These are phyloP conservation scores for Drosophila ficusphila DNA, from an alignment of 1,140 invertebrate genomes.

Conservation along the genomic window DNA sequence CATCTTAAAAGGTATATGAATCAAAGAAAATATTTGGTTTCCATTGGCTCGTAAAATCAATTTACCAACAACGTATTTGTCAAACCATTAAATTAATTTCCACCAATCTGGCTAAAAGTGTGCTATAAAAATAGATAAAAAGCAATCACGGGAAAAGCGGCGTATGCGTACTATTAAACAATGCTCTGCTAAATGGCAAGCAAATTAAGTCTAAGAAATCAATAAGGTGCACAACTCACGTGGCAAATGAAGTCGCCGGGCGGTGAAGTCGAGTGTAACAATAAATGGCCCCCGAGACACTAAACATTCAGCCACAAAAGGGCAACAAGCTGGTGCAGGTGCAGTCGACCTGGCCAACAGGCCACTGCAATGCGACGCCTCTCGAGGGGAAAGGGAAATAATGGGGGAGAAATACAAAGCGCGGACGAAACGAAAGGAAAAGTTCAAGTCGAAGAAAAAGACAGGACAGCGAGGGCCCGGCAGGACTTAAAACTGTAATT, in stretches of 20 bases:
- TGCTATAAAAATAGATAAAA: conserved; percentile 6
- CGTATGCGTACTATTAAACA: conserved; percentile 33
- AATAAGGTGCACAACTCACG: conserved; percentile 42
- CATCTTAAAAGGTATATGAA: too few species aligned
- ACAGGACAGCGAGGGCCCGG: conserved; percentile 24
- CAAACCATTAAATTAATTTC: background rate
- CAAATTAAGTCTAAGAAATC: conserved; percentile 60
- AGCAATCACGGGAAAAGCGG: background rate
- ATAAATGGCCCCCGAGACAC: conserved; percentile 60
- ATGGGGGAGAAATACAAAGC: background rate
- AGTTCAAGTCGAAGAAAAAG: conserved; percentile 44
- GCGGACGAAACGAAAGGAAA: conserved; percentile 30
- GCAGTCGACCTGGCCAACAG: conserved; percentile 46
- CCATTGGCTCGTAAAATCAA: background rate
- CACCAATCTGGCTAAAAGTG: conserved; percentile 34
- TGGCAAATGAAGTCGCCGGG: conserved; percentile 36
- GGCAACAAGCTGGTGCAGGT: conserved; percentile 49
- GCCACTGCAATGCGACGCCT: conserved; percentile 69
- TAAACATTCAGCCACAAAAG: conserved; percentile 52
- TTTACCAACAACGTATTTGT: background rate
- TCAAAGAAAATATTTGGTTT: background rate
- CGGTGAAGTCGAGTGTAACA: conserved; percentile 29
- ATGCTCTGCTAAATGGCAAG: conserved; percentile 28
- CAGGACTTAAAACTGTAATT: conserved; percentile 64
- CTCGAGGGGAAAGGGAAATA: background rate